Evolutionary conservation across 2,888 invertebrate species (phyloP), one percentile per base, ranked within the genome.

Genomic region (Ernsta delagoae): DNA sequence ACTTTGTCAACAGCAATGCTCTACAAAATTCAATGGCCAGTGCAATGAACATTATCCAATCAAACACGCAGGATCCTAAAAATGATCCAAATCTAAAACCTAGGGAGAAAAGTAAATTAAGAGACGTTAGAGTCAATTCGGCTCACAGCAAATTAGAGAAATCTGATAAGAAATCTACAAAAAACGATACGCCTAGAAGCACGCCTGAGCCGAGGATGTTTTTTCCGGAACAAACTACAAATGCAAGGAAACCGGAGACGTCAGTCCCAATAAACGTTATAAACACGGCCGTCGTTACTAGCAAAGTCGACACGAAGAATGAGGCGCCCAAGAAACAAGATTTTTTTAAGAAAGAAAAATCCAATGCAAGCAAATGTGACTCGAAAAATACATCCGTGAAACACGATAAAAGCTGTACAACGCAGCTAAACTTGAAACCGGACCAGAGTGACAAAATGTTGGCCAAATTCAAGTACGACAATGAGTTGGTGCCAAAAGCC

Each of bases 401-500:
- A 81, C 92, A 94, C 71, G 94, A 94, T 73, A 93, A 92, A 74
- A 85, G 79, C 71, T 93, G 93, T 71, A 71, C 87, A 3, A 79
- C 87, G 8, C 91, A 91, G 71, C 75, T 86, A 7, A 86, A 84
- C 71, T 73, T 86, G 43, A 94, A 94, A 73, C 73, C 85, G 5
- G 93, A 94, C 54, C 93, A 92, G 74, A 91, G 85, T 24, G 94
- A 94, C 74, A 94, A 95, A 83, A 91, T 94, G 83, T 71, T 92
- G 71, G 87, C 94, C 0, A 93, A 93, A 75, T 89, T 93, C 63
- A 94, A 94, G 73, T 93, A 93, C 70, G 94, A 94, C 74, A 94
- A 94, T 72, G 94, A 94, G 70, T 76, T 94, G 39, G 85, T 95
- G 12, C 93, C 94, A 0, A 95, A 95, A 78, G 92, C 95, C 0